Evolutionary conservation across 2,113 vertebrate genomes (phyloP).

Genomic region (Saguinus midas): DNA sequence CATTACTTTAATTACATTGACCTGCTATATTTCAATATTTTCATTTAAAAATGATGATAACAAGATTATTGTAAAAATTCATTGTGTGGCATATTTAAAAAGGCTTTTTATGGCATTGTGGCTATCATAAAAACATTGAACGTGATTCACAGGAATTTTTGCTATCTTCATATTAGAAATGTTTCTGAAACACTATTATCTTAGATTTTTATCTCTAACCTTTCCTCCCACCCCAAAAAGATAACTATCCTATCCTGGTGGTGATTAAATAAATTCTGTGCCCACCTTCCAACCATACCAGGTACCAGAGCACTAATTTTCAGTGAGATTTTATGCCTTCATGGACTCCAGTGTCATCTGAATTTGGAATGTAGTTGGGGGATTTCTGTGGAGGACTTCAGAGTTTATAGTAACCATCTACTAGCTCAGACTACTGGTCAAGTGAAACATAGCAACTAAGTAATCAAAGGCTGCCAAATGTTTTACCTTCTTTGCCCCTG

Average conservation of each 20-base stretch:
- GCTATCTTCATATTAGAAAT: background rate
- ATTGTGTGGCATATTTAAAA: background rate
- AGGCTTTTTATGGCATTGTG: background rate
- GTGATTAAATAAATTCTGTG: background rate
- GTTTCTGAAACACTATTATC: conserved; percentile 18
- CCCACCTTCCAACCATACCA: background rate
- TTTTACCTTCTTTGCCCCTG: background rate
- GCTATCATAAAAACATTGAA: conserved; percentile 11
- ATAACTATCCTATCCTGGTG: background rate
- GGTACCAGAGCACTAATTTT: background rate
- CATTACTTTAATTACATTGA: background rate
- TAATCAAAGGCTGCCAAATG: background rate
- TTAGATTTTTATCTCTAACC: background rate
- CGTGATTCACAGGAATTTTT: background rate
- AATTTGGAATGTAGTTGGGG: background rate
- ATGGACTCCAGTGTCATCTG: background rate
- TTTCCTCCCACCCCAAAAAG: background rate
- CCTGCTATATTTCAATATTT: background rate
- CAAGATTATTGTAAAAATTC: background rate
- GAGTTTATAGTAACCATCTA: background rate
- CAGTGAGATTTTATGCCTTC: background rate
- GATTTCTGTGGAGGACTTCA: background rate
- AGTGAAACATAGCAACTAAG: background rate
- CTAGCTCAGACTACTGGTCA: background rate
- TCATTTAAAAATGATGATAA: background rate